These are phyloP conservation scores for Apoda limacodes DNA, from an alignment of 2,888 invertebrate species.

Conservation along the genomic window DNA sequence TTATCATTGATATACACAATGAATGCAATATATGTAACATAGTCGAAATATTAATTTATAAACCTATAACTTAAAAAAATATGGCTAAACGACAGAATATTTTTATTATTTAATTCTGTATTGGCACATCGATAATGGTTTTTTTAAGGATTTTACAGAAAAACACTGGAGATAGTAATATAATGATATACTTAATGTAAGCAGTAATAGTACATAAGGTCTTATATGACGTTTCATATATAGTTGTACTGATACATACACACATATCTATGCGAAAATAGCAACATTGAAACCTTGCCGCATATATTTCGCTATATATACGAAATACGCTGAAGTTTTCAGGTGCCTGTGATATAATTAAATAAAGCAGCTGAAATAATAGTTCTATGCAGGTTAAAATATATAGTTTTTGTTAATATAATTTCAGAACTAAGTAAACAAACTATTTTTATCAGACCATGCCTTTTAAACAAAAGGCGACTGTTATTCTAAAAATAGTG, in stretches of 20 bases:
- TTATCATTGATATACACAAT: constrained; percentile 56
- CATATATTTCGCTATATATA: constrained; percentile 41
- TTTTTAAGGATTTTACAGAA: too few relatives aligned
- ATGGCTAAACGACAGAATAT: constrained; percentile 55
- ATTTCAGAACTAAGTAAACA: too few relatives aligned
- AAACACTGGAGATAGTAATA: too few relatives aligned
- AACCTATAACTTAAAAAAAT: constrained; percentile 51
- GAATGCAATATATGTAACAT: constrained; percentile 47
- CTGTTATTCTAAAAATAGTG: too few relatives aligned
- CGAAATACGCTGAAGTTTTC: constrained; percentile 56
- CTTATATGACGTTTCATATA: constrained; percentile 58
- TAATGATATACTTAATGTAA: too few relatives aligned
- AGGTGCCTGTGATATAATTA: too few relatives aligned
- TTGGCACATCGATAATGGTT: constrained; percentile 60
- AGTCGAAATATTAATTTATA: constrained; percentile 50
- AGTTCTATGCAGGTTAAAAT: too few relatives aligned
- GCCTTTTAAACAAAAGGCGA: too few relatives aligned
- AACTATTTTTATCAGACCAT: too few relatives aligned
- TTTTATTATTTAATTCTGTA: too few relatives aligned
- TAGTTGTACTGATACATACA: constrained; percentile 59
- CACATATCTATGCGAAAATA: constrained; percentile 53
- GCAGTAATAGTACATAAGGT: constrained; percentile 33
- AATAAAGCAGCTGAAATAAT: too few relatives aligned
- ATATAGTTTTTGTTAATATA: too few relatives aligned
- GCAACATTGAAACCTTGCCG: constrained; percentile 32